Evolutionary conservation across 2,888 invertebrate genomes (phyloP).

Genomic region (Nasonovia ribisnigri): DNA sequence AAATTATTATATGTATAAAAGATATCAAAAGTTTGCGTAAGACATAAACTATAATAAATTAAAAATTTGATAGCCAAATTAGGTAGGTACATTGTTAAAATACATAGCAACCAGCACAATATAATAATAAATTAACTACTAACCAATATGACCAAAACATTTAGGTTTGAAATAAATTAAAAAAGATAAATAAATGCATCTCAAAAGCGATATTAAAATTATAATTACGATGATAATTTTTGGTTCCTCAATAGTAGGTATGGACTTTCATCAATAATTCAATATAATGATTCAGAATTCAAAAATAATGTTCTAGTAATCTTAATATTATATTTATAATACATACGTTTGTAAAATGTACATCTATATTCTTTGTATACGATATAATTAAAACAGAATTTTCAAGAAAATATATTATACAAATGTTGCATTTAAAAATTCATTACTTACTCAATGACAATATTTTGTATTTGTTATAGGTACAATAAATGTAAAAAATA

Average conservation of each 20-base stretch:
- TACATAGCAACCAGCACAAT: background rate
- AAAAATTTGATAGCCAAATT: background rate
- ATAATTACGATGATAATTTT: background rate
- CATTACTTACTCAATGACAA: background rate
- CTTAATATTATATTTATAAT: background rate
- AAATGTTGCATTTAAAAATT: background rate
- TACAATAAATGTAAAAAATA: background rate
- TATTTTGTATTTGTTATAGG: background rate
- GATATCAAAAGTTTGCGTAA: background rate
- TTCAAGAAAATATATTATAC: background rate
- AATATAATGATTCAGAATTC: background rate
- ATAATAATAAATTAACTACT: background rate
- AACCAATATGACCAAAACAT: background rate
- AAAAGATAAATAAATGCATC: slow-evolving; percentile 6
- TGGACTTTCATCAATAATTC: background rate
- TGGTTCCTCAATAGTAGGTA: background rate
- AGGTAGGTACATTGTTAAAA: background rate
- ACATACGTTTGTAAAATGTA: background rate
- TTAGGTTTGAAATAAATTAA: slow-evolving; percentile 4
- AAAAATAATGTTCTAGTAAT: background rate
- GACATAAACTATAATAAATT: background rate
- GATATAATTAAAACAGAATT: background rate
- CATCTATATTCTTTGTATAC: background rate
- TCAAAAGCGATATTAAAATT: slow-evolving; percentile 1
- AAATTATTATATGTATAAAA: background rate